Evolutionary conservation across 2,888 invertebrate genomes (phyloP).

Genomic region (Phaedon cochleariae): DNA sequence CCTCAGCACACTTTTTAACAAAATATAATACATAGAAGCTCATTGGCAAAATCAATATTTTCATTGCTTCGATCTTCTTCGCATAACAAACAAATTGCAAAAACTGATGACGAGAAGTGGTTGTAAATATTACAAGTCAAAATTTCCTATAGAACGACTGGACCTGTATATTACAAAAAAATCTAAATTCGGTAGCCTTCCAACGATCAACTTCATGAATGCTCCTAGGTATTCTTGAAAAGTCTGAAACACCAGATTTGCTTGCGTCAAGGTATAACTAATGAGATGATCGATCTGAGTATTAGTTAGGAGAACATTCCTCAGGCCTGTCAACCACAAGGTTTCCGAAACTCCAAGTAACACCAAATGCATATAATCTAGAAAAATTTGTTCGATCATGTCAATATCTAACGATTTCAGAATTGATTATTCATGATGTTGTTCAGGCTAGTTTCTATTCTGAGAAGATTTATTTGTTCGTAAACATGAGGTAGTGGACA

Average conservation of each 20-base stretch:
- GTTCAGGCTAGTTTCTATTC: conserved; percentile 19
- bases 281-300: neutral
- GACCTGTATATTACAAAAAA: conserved; percentile 38
- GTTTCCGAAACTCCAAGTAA: conserved; percentile 20
- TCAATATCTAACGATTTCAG: neutral
- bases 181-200: conserved; percentile 28
- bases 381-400: neutral
- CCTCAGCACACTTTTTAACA: no score
- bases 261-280: neutral
- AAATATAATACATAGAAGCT: no score
- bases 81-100: no score
- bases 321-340: conserved; percentile 15
- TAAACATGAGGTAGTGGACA: conserved; percentile 7
- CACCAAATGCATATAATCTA: conserved; percentile 9
- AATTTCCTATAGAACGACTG: no score
- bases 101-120: no score
- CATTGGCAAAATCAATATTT: no score
- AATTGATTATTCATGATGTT: conserved; percentile 17
- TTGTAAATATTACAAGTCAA: no score
- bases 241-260: neutral
- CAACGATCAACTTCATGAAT: no score
- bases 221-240: neutral
- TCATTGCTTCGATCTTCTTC: no score
- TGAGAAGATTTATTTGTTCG: conserved; percentile 10
- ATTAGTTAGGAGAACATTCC: conserved; percentile 13